phyloP scores from a whole-genome alignment of 2,113 vertebrate species.

The Poeciliopsis retropinna region DNA sequence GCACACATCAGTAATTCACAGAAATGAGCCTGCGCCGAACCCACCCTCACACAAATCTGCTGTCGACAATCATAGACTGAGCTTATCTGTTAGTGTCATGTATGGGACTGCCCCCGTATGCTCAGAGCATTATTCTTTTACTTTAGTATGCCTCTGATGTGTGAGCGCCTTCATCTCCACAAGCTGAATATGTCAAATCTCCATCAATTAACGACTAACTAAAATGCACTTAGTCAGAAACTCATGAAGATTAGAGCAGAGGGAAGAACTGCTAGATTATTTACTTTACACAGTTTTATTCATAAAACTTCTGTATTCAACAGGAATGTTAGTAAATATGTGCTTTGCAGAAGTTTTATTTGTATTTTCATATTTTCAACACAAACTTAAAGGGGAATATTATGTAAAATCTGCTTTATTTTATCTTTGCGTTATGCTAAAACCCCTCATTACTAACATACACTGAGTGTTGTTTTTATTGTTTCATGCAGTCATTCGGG shows the following conservation, averaged over 20 bases:
- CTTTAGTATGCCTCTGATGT: constrained; percentile 51
- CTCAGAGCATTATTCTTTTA: constrained; percentile 47
- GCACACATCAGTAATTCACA: constrained; percentile 10
- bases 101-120: constrained; percentile 35
- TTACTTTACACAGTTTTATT: constrained; percentile 62
- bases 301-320: constrained; percentile 33
- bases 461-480: too few relatives aligned
- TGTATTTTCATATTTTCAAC: too few relatives aligned
- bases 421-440: too few relatives aligned
- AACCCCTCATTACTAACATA: too few relatives aligned
- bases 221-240: constrained; percentile 78
- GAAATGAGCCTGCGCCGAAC: constrained; percentile 1
- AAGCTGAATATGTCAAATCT: constrained; percentile 69
- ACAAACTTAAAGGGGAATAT: too few relatives aligned
- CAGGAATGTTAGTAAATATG: constrained; percentile 46
- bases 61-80: constrained; percentile 32
- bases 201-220: constrained; percentile 70
- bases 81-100: constrained; percentile 40
- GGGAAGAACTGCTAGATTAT: constrained; percentile 69
- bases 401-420: too few relatives aligned
- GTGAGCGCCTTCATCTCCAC: constrained; percentile 63
- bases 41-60: constrained; percentile 19
- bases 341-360: background rate
- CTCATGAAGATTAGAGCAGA: constrained; percentile 73
- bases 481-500: too few relatives aligned